Base-by-base conservation (phyloP, 2,113 vertebrate genomes). In the Lepisosteus osseus region DNA sequence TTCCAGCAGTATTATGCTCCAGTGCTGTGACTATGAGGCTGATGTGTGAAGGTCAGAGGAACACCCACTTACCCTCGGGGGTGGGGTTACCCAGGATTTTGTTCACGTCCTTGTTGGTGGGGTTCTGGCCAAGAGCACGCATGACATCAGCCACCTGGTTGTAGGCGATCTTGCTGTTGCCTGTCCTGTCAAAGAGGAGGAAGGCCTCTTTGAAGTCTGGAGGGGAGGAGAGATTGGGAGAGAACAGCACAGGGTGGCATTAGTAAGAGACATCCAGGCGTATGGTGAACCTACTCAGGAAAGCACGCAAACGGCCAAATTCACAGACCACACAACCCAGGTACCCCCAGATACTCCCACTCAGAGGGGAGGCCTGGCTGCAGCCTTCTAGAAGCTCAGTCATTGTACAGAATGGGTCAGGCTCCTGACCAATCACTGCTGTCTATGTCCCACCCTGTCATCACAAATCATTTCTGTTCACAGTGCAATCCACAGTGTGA, bases 141-240 rank as follows among this genome's bases (percentile, higher is more conserved):
- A 99, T 90, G 80, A 99, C 93, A 73, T 99, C 97, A 0, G 96
- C 95, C 45, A 99, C 93, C 89, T 99, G 97, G 88, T 79, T 92
- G 84, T 77, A 93, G 76, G 90, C 90, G 82, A 99, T 94, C 88
- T 97, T 97, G 90, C 41, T 79, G 76, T 99, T 94, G 56, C 97
- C 97, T 70, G 96, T 93, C 91, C 95, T 96, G 93, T 99, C 97
- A 71, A 97, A 99, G 84, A 99, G 96, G 86, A 97, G 95, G 78
- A 99, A 99, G 3, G 97, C 95, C 90, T 99, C 97, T 91, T 98
- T 99, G 94, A 98, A 99, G 75, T 99, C 97, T 99, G 92, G 61
- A 81, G 68, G 85, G 55, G 40, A 71, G 13, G 3, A 59, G 2
- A 7, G 66, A 79, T 61, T 80, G 14, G 71, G 8, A 9, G 40